Evolutionary conservation across 2,888 invertebrate genomes (phyloP).

Genomic region (Buathra laborator): DNA sequence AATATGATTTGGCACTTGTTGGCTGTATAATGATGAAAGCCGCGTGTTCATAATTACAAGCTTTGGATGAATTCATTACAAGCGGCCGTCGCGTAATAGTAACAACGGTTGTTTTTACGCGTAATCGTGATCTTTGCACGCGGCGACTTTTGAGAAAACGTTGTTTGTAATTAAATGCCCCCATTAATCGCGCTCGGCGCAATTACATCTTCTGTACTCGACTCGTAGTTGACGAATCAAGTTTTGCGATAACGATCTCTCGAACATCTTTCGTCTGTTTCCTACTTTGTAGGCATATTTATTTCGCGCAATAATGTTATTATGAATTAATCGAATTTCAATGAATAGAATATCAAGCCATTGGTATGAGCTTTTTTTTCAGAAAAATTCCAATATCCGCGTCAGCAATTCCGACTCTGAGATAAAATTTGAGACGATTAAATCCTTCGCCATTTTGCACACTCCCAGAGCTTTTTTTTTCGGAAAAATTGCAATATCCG

Average conservation of each 20-base stretch:
- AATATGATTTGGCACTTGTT: constrained; percentile 67
- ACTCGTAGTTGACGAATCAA: no score
- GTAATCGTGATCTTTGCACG: constrained; percentile 28
- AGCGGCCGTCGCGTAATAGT: constrained; percentile 33
- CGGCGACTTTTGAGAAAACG: constrained; percentile 14
- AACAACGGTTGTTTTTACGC: constrained; percentile 3
- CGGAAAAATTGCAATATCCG: constrained; percentile 1
- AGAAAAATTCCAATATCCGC: constrained; percentile 1
- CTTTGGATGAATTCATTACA: constrained; percentile 64
- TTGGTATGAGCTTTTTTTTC: background rate
- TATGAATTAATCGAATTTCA: no score
- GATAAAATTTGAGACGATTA: background rate
- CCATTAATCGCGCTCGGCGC: no score
- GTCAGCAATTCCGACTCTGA: background rate
- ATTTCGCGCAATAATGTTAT: no score
- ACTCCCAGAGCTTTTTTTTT: background rate
- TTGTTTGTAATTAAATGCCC: background rate
- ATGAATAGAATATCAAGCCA: background rate
- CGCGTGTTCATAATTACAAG: constrained; percentile 68
- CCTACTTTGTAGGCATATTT: no score
- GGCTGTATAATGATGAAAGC: constrained; percentile 62
- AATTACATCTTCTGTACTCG: no score
- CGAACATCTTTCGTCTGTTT: no score
- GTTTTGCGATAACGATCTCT: no score
- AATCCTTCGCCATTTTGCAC: background rate